phyloP scores from a whole-genome alignment of 2,888 invertebrate species.

The Ormyrus pomaceus region DNA sequence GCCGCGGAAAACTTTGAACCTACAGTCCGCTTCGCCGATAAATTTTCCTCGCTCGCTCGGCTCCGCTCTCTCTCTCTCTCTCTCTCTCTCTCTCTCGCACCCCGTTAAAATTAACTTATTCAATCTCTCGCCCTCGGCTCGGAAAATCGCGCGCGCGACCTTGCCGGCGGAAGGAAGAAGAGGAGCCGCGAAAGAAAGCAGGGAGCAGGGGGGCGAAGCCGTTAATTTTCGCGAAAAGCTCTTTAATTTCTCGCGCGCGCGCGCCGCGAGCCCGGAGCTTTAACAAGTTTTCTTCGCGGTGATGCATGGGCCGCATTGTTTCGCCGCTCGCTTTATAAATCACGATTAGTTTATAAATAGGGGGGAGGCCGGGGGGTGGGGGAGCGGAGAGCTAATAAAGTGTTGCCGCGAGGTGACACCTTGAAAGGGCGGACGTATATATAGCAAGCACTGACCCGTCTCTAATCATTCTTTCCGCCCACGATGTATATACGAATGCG shows the following conservation, averaged over 20 bases:
- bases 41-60: slow-evolving; percentile 51
- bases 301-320: slow-evolving; percentile 69
- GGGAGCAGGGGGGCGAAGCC: slow-evolving; percentile 13
- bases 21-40: slow-evolving; percentile 40
- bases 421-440: no score
- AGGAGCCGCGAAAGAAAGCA: slow-evolving; percentile 42
- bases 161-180: slow-evolving; percentile 26
- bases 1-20: slow-evolving; percentile 44
- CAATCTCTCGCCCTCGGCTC: slow-evolving; percentile 25
- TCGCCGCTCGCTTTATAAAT: slow-evolving; percentile 69
- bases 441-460: no score
- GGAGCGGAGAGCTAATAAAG: not conserved
- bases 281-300: slow-evolving; percentile 56
- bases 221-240: slow-evolving; percentile 49
- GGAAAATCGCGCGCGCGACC: slow-evolving; percentile 45
- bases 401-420: no score
- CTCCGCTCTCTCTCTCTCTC: not conserved
- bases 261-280: slow-evolving; percentile 58
- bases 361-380: slow-evolving; percentile 47
- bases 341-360: slow-evolving; percentile 73
- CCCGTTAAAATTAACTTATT: slow-evolving; percentile 55
- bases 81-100: slow-evolving; percentile 6
- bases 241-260: slow-evolving; percentile 54
- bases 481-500: no score
- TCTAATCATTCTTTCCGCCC: no score